Evolutionary conservation across 2,113 vertebrate species (phyloP), one percentile per base, ranked within the genome.

Genomic region (Lanius collurio): DNA sequence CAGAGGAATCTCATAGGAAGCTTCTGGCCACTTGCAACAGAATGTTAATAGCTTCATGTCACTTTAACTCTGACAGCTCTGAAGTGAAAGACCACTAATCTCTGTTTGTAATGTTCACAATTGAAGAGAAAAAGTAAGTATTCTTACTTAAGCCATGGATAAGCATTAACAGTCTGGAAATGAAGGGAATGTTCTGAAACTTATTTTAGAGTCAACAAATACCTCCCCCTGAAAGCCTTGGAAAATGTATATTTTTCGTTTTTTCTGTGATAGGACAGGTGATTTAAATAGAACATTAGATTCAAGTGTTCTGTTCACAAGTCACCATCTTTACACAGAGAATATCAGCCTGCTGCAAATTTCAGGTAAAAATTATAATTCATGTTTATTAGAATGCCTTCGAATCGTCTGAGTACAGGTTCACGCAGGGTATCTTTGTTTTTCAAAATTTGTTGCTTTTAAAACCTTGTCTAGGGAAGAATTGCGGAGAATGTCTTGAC

Each of bases 31-130:
- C 98, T 98, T 98, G 98, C 94, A 98, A 97, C 89, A 99, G 98
- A 98, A 98, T 98, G 98, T 98, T 98, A 98, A 98, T 98, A 98
- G 98, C 97, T 98, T 88, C 90, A 67, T 97, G 96, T 98, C 98
- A 98, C 97, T 98, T 98, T 96, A 97, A 94, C 91, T 97, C 97
- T 98, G 98, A 98, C 98, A 98, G 98, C 95, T 97, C 96, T 92
- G 82, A 97, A 98, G 98, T 97, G 98, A 98, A 97, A 98, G 98
- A 89, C 96, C 96, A 73, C 96, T 98, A 97, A 98, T 98, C 97
- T 97, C 89, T 97, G 89, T 98, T 98, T 97, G 97, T 92, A 98
- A 98, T 97, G 97, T 93, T 93, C 93, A 95, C 89, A 97, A 94
- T 12, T 95, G 74, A 96, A 97, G 60, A 92, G 55, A 93, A 97